Conservation (phyloP, 2,797 vertebrate genomes). For the Echeneis naucrates region DNA sequence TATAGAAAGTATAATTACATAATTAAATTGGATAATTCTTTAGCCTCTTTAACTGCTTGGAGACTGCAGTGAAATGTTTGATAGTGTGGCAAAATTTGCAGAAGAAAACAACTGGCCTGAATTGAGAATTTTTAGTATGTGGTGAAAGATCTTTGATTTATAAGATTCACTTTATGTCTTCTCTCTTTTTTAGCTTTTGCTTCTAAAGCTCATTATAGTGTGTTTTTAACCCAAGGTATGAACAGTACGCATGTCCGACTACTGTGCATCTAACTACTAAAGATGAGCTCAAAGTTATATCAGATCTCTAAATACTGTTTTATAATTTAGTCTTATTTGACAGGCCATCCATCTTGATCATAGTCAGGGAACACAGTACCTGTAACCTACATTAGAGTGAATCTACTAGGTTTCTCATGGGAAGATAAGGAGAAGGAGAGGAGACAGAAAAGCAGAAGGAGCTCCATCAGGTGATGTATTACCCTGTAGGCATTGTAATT, state of each 20-base stretch:
- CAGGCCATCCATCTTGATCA: constrained; percentile 70
- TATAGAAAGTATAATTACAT: neutral
- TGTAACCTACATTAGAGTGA: constrained; percentile 71
- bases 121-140: neutral
- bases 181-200: neutral
- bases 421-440: constrained; percentile 65
- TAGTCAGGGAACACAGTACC: constrained; percentile 67
- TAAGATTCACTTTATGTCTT: neutral
- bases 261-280: constrained; percentile 17
- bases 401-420: constrained; percentile 60
- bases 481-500: constrained; percentile 86
- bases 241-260: neutral
- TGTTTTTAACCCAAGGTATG: neutral
- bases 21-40: neutral
- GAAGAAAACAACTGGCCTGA: no score
- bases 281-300: constrained; percentile 23
- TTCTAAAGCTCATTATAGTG: neutral
- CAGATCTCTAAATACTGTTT: constrained; percentile 48
- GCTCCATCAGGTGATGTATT: constrained; percentile 85
- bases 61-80: neutral
- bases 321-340: constrained; percentile 53
- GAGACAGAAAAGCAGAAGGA: constrained; percentile 69
- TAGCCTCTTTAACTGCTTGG: neutral
- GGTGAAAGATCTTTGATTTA: neutral
- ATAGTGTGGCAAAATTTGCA: constrained; percentile 5